A percentile compares a stretch with the other conserved stretches of the same genome.
phyloP scores from a whole-genome alignment of 92 coral and sea anemone genomes.

The Bergia sp. region DNA sequence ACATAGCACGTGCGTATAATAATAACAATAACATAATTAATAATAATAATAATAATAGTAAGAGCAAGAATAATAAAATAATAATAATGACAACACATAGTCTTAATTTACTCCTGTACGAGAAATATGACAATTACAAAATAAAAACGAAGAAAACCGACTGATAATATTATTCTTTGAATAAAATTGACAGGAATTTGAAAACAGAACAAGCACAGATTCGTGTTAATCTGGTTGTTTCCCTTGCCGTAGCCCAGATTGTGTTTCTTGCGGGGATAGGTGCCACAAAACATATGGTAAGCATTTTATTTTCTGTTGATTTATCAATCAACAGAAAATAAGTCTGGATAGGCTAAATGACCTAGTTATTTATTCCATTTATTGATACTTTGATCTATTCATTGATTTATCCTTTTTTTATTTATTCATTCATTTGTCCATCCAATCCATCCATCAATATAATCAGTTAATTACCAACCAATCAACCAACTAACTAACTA shows the following conservation, averaged over 20 bases:
- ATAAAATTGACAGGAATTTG: conserved; percentile 42
- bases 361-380: no score
- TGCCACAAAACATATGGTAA: conserved; percentile 55
- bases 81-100: no score
- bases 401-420: no score
- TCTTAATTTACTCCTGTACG: neutral
- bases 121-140: neutral
- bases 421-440: neutral
- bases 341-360: no score
- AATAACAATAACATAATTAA: no score
- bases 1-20: no score
- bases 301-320: neutral
- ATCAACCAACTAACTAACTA: neutral
- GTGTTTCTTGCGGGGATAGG: conserved; percentile 64
- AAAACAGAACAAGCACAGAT: conserved; percentile 65
- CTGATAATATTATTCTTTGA: no score
- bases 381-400: neutral
- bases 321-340: neutral
- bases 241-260: conserved; percentile 72
- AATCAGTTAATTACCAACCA: neutral
- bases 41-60: no score
- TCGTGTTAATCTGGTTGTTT: conserved; percentile 67
- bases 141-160: neutral
- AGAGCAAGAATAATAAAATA: no score
- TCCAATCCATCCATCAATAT: neutral